Evolutionary conservation across 2,113 vertebrate species (phyloP).

Genomic region (Lagenorhynchus albirostris): DNA sequence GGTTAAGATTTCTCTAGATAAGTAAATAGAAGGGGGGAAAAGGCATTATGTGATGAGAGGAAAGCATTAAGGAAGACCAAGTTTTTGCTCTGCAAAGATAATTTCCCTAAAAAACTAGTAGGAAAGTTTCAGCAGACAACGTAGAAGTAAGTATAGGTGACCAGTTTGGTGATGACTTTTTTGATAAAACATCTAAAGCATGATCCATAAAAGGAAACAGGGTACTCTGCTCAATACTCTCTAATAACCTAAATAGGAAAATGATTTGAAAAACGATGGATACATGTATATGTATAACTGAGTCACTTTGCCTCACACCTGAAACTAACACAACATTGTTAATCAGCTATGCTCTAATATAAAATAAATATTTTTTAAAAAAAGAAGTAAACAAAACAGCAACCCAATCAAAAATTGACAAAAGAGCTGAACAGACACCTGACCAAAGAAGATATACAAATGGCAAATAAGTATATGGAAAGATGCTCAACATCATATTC

Average conservation of each 20-base stretch:
- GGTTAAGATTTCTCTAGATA: background rate
- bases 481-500: background rate
- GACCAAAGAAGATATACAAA: background rate
- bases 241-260: background rate
- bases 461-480: background rate
- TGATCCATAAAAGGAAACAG: background rate
- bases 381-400: background rate
- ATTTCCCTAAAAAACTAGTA: background rate
- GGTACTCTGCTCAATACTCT: no score
- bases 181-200: background rate
- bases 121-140: background rate
- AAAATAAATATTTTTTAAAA: no score
- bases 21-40: background rate
- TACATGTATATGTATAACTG: no score
- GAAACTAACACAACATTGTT: no score
- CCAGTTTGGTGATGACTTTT: background rate
- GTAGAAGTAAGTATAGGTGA: background rate
- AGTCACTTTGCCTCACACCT: no score
- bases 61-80: background rate
- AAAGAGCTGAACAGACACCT: background rate
- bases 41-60: background rate
- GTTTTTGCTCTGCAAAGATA: background rate
- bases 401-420: background rate
- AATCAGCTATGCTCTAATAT: no score
- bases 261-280: background rate